Base-by-base conservation (phyloP, 2,888 invertebrate genomes). In the Argyresthia albistria region DNA sequence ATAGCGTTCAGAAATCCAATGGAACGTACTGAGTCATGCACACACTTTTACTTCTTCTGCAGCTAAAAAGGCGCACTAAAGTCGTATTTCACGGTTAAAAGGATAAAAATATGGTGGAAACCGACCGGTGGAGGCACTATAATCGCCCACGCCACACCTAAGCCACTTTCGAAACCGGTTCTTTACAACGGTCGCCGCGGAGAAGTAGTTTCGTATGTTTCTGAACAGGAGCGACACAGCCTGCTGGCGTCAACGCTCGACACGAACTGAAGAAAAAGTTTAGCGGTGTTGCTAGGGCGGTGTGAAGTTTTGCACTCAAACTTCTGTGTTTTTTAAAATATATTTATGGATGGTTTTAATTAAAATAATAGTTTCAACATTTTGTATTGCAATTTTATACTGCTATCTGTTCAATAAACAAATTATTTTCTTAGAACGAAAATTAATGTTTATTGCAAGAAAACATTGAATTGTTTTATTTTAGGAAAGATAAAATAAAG, bases 151-250 rank as follows among this genome's bases (percentile, higher is more conserved):
- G 55, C 79, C 81, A 76, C 82, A 80, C 83, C 82, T 82, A 69
- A 62, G 64, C 66, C 76, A 83, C 83, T 83, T 83, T 81, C 79
- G 67, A 51, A 81, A 80, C 83, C 80, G 83, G 80, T 82, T 71
- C 35, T 35, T 64, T 69, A 73, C 65, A 67, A 70, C 67, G 69
- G 62, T 66, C 35, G 73, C 66, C 12, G 73, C 83, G 82, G 78
- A 82, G 81, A 82, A 81, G 81, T 83, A 76, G 67, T 63, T 63
- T 65, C 65, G 62, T 54, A 59, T 56, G 59, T 53, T 36, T 45
- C 36, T 57, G 57, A 58, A 58, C 55, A 61, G 57, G 56, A 66
- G 60, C 66, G 62, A 57, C 57, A 66, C 75, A 63, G 57, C 52
- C 55, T 62, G 67, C 60, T 69, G 53, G 60, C 39, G 56, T 59